phyloP scores from a whole-genome alignment of 2,888 invertebrate species.

The Cremastinae sp. region DNA sequence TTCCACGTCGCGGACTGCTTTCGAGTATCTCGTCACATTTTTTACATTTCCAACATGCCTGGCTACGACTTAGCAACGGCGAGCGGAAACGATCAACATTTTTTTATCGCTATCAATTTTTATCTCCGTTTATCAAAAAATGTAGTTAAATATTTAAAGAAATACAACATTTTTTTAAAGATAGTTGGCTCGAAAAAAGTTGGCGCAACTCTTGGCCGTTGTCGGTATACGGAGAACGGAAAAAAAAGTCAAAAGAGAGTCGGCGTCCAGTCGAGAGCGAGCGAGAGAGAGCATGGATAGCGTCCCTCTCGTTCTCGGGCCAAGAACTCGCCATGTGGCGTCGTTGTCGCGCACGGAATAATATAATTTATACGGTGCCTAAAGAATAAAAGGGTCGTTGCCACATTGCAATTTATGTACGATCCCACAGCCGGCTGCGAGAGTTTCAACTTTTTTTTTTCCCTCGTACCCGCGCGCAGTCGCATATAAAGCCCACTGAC shows the following conservation, averaged over 20 bases:
- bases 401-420: constrained; percentile 65
- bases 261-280: constrained; percentile 37
- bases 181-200: neutral
- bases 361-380: constrained; percentile 65
- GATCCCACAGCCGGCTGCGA: constrained; percentile 63
- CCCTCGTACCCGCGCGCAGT: constrained; percentile 27
- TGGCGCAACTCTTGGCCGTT: constrained; percentile 10
- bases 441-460: constrained; percentile 47
- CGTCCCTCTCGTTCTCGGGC: constrained; percentile 59
- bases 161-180: too few relatives aligned
- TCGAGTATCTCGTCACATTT: constrained; percentile 12
- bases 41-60: neutral
- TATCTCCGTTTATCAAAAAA: too few relatives aligned
- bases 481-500: constrained; percentile 8
- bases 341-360: constrained; percentile 62
- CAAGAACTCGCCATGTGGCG: constrained; percentile 63
- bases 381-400: constrained; percentile 66
- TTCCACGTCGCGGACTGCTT: neutral
- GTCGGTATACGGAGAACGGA: constrained; percentile 31
- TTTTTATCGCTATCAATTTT: too few relatives aligned
- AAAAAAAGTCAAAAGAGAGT: constrained; percentile 24
- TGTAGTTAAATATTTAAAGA: too few relatives aligned
- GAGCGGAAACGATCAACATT: too few relatives aligned
- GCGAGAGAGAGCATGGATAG: constrained; percentile 24
- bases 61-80: neutral